Conservation (phyloP, 2,888 invertebrate genomes). For the Brassicogethes aeneus region DNA sequence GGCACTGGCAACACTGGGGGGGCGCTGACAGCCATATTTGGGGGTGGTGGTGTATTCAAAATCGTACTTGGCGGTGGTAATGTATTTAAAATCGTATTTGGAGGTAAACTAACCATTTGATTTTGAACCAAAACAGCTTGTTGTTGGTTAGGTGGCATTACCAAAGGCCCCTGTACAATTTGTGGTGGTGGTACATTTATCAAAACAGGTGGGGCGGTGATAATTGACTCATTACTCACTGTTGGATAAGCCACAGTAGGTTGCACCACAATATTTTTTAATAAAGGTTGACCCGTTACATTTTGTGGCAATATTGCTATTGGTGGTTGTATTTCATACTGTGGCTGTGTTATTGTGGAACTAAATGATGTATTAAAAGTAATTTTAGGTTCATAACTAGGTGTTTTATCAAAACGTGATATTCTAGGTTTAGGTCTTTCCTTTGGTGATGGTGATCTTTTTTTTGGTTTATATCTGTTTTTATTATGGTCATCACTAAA, state of each 20-base stretch:
- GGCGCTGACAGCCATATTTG: not conserved
- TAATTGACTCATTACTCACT: conserved; percentile 26
- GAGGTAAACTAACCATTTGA: not conserved
- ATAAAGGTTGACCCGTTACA: conserved; percentile 33
- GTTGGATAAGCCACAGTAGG: conserved; percentile 9
- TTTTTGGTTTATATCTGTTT: conserved; percentile 27
- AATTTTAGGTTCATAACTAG: conserved; percentile 34
- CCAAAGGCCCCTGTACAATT: conserved; percentile 22
- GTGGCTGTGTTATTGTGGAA: conserved; percentile 14
- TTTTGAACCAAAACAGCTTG: conserved; percentile 20
- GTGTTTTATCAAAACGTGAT: conserved; percentile 34
- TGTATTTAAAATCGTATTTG: conserved; percentile 30
- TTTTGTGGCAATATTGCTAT: conserved; percentile 26
- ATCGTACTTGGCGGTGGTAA: conserved; percentile 28
- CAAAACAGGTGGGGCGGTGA: conserved; percentile 34
- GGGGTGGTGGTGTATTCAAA: conserved; percentile 1
- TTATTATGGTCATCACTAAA: conserved; percentile 31
- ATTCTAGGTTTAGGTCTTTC: conserved; percentile 25
- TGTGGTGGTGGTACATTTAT: conserved; percentile 38
- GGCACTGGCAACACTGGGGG: conserved; percentile 25
- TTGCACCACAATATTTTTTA: conserved; percentile 25
- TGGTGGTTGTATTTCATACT: conserved; percentile 7
- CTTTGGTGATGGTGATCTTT: conserved; percentile 30
- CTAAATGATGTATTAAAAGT: conserved; percentile 34
- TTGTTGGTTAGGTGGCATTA: conserved; percentile 13